Evolutionary conservation across 2,888 invertebrate genomes (phyloP), one percentile per base, ranked within the genome.

Genomic region (Lepetodrilus schrolli): DNA sequence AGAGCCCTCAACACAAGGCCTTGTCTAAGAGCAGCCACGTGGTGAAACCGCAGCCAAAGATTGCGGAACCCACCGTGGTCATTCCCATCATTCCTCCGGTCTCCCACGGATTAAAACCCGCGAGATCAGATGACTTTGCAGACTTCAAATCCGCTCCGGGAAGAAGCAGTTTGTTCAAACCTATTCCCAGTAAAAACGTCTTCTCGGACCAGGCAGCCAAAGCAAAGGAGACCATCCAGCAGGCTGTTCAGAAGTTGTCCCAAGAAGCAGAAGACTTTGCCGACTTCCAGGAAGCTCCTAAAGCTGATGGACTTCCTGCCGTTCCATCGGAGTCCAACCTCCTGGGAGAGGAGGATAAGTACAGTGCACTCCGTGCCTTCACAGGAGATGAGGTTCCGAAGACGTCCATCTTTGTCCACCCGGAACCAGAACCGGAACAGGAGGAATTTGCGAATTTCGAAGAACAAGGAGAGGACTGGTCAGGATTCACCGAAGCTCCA

Each of bases 291-390:
- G 58, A 69, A 70, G 74, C 68, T n/a, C 77, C 76, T n/a, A 20
- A 37, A 47, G 47, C 8, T 1, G 38, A 21, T 38, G 48, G 37
- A 13, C 17, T 13, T 20, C 30, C 26, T 66, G 17, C 36, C 10
- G 48, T 70, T 75, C 80, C 23, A 23, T 79, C 80, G 49, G 84
- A 81, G 1, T 66, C 73, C 50, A 80, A 82, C 71, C 74, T 86
- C 13, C 81, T 86, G 20, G 84, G 84, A 5, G 86, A 86, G 36
- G 87, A 86, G 71, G 87, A 87, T 74, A 86, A 83, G 71, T 87
- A 87, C 77, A 84, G 84, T 7, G 86, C 86, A 20, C 74, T 87
- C n/a, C 79, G 86, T 72, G 76, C 58, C 37, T 70, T 86, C 38
- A 81, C 77, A 5, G 70, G 81, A 20, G 77, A 76, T 13, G 74